These are phyloP conservation scores for Lypha dubia DNA, from an alignment of 2,888 invertebrate genomes.

Conservation along the genomic window DNA sequence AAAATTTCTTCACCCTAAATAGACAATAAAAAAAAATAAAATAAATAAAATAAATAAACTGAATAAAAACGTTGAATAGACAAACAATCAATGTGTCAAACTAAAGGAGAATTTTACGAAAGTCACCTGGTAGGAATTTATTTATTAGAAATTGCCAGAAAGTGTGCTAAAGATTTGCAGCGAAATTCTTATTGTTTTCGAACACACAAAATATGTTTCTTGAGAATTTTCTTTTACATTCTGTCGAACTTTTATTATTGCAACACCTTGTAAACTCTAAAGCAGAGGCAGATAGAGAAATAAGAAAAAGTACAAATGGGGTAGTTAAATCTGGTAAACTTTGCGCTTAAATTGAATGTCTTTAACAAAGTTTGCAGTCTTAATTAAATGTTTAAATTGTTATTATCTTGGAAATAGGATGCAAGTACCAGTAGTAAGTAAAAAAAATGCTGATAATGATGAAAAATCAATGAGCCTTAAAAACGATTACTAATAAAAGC, in stretches of 20 bases:
- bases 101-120: not conserved
- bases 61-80: too few relatives aligned
- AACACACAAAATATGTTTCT: slow-evolving; percentile 30
- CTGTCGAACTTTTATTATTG: not conserved
- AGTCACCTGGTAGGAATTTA: slow-evolving; percentile 24
- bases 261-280: slow-evolving; percentile 11
- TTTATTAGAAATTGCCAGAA: slow-evolving; percentile 51
- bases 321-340: slow-evolving; percentile 39
- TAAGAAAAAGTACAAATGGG: not conserved
- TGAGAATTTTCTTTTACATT: slow-evolving; percentile 38
- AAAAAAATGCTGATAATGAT: too few relatives aligned
- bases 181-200: slow-evolving; percentile 55
- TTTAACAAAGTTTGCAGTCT: slow-evolving; percentile 61
- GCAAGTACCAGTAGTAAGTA: too few relatives aligned
- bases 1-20: slow-evolving; percentile 32
- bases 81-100: not conserved
- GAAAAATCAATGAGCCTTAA: too few relatives aligned
- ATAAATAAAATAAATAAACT: too few relatives aligned
- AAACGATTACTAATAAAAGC: too few relatives aligned
- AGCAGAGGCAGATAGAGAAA: not conserved
- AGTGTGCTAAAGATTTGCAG: slow-evolving; percentile 48
- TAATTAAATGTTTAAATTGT: slow-evolving; percentile 61
- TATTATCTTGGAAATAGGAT: too few relatives aligned
- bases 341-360: slow-evolving; percentile 45
- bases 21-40: slow-evolving; percentile 52